These are phyloP conservation scores for Strix aluco DNA, from an alignment of 2,113 vertebrate genomes.

Conservation along the genomic window DNA sequence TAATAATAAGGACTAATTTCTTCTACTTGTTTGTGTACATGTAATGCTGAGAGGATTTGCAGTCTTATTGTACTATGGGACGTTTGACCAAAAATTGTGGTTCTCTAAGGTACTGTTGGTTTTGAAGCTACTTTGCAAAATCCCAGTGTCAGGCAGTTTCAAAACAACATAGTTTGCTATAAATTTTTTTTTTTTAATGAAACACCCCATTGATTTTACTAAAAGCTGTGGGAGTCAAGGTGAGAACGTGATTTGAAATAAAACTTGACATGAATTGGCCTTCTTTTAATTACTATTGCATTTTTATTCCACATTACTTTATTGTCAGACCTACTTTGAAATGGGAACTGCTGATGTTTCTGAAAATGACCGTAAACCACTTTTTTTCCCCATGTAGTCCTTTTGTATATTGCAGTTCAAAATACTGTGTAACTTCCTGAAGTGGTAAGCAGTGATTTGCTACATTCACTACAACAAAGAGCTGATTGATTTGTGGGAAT, in stretches of 20 bases:
- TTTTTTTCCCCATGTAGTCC: not conserved
- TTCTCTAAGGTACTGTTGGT: not conserved
- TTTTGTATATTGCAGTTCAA: not conserved
- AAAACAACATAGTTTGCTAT: not conserved
- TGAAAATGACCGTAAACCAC: not conserved
- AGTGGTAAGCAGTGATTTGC: not conserved
- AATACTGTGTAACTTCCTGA: not conserved
- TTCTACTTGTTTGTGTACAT: not conserved
- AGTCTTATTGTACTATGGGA: not conserved
- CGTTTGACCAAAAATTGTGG: not conserved
- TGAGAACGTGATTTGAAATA: not conserved
- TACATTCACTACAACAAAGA: not conserved
- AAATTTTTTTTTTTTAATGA: not conserved
- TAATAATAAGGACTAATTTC: not conserved
- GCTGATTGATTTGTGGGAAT: not conserved
- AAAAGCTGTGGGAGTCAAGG: not conserved
- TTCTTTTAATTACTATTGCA: not conserved
- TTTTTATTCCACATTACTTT: conserved; percentile 9
- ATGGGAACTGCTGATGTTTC: not conserved
- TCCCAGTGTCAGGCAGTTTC: not conserved
- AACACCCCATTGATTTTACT: not conserved
- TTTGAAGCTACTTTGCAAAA: not conserved
- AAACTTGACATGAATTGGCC: not conserved
- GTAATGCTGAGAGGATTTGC: not conserved
- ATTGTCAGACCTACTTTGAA: not conserved